These are phyloP conservation scores for Pteruthius melanotis DNA, from an alignment of 2,113 vertebrate genomes.

Conservation along the genomic window DNA sequence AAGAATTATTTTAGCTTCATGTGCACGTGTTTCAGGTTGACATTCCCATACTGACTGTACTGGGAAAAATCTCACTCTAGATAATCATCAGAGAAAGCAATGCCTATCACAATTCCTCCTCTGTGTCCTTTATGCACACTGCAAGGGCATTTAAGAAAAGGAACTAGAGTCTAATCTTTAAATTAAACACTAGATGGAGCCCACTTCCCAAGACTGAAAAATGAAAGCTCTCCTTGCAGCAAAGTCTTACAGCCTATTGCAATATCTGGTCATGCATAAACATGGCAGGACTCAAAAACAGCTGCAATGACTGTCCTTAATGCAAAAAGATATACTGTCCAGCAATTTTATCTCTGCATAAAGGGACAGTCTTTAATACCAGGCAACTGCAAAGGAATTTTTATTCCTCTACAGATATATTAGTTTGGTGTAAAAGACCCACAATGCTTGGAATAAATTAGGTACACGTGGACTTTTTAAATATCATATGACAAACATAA, in stretches of 20 bases:
- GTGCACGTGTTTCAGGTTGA: not conserved
- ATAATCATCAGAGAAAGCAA: not conserved
- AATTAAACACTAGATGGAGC: slow-evolving; percentile 77
- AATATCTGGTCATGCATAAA: not conserved
- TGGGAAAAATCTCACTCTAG: not conserved
- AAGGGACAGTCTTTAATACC: not conserved
- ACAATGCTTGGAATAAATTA: not conserved
- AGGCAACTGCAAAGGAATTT: not conserved
- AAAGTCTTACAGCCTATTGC: not conserved
- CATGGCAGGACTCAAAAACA: not conserved
- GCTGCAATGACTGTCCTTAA: not conserved
- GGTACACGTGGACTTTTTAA: not conserved
- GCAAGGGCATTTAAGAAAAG: slow-evolving; percentile 28
- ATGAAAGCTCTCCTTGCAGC: not conserved
- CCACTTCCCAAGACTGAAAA: slow-evolving; percentile 54
- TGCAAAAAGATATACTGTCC: not conserved
- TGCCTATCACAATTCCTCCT: not conserved
- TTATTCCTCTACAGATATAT: not conserved
- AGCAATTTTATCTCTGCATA: not conserved
- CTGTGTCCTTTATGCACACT: not conserved
- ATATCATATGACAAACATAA: not conserved
- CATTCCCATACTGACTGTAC: not conserved
- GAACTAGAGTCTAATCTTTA: not conserved
- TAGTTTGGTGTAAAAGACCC: not conserved
- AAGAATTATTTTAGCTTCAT: not conserved